phyloP scores from a whole-genome alignment of 2,113 vertebrate species.

The Alouatta palliata region DNA sequence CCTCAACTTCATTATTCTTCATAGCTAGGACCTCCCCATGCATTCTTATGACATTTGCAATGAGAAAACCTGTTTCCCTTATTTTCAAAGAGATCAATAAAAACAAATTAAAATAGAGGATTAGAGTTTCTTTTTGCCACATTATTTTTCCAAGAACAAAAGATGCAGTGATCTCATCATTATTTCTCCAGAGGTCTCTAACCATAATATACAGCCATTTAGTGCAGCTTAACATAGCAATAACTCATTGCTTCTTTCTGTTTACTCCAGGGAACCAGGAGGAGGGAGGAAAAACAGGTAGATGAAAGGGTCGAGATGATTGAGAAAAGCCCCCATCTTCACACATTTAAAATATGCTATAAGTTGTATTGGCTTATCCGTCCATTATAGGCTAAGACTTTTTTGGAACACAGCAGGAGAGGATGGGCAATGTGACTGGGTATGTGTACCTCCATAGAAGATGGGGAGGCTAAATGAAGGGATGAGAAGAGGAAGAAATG shows the following conservation, averaged over 20 bases:
- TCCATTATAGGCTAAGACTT: not conserved
- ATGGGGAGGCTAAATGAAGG: not conserved
- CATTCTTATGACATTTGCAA: slow-evolving; percentile 59
- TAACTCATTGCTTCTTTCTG: slow-evolving; percentile 62
- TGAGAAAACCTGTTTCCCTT: slow-evolving; percentile 73
- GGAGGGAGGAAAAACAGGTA: slow-evolving; percentile 39
- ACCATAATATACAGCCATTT: slow-evolving; percentile 68
- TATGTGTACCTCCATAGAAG: not conserved
- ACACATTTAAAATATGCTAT: not conserved
- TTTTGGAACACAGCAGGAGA: not conserved
- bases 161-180: slow-evolving; percentile 68
- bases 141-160: slow-evolving; percentile 75
- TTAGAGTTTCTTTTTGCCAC: slow-evolving; percentile 70
- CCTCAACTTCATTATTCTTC: slow-evolving; percentile 29
- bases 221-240: slow-evolving; percentile 57
- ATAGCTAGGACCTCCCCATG: slow-evolving; percentile 42
- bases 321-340: not conserved
- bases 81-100: slow-evolving; percentile 79
- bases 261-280: slow-evolving; percentile 9
- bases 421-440: not conserved
- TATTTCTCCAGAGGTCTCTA: slow-evolving; percentile 78
- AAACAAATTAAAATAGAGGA: slow-evolving; percentile 78
- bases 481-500: not conserved
- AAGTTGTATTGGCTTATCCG: not conserved
- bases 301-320: not conserved